Base-by-base conservation (phyloP, 2,113 vertebrate species). In the Chaenogobius annularis region DNA sequence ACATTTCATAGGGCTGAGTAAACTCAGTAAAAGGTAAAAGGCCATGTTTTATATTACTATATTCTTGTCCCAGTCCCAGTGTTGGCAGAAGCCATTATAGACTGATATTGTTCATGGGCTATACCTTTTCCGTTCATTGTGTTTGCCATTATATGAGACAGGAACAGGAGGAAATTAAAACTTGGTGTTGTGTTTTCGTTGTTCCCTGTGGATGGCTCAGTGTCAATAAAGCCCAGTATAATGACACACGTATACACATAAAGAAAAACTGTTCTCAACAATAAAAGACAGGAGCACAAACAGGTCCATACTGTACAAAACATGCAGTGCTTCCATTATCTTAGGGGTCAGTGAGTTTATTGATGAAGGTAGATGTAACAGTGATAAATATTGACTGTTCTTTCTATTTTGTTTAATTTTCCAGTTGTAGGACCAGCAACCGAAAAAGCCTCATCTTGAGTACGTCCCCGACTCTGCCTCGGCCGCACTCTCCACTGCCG, bases 391-490 rank as follows among this genome's bases (percentile, higher is more conserved):
- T 59, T 83, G 70, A 82, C 10, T 5, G 63, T 23, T 73, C 26
- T 83, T 65, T 88, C 26, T 76, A 77, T 7, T 82, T 7, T 54
- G 48, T 54, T 54, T 31, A 85, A 43, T 47, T 12, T 68, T 87
- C 7, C 44, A 92, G 92, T 72, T 93, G 90, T 85, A 88, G 92
- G 78, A 92, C 91, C 79, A 92, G 89, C 81, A 96, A 96, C 90
- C 86, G 95, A 83, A 96, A 96, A 85, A 96, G 95, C 89, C 93
- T 96, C 87, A 96, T 98, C 88, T 86, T 98, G 88, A 97, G 95
- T 87, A 98, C 96, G 2, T 93, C 96, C 56, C 78, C 96, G 80
- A 98, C 96, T 2, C 92, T 98, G 82, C 96, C 96, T 15, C 91
- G 96, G 73, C 96, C 96, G 3, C 96, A 98, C 81, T 97, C 96